phyloP scores from a whole-genome alignment of 2,113 vertebrate genomes.

The Hirundichthys speculiger region DNA sequence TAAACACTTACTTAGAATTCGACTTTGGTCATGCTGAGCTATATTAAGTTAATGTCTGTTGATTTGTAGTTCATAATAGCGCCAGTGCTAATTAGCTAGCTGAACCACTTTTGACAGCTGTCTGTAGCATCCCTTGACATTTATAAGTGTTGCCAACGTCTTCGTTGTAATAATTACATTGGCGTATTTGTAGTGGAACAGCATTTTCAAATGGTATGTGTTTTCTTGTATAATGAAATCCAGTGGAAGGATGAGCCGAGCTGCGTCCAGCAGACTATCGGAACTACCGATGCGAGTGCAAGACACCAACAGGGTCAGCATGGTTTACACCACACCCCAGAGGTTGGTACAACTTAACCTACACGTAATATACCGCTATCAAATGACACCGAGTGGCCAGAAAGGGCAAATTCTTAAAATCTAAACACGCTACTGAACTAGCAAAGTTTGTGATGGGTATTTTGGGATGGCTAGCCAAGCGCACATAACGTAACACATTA shows the following conservation, averaged over 20 bases:
- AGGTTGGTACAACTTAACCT: constrained; percentile 71
- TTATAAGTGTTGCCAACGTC: background rate
- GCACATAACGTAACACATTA: too few relatives aligned
- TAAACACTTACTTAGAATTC: too few relatives aligned
- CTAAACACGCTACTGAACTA: background rate
- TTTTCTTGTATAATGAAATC: background rate
- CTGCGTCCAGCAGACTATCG: constrained; percentile 78
- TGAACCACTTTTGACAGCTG: background rate
- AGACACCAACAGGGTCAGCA: constrained; percentile 86
- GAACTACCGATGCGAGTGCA: constrained; percentile 87
- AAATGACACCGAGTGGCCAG: background rate
- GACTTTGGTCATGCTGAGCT: too few relatives aligned
- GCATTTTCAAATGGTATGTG: background rate
- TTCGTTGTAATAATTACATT: accelerated
- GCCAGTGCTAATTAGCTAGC: background rate
- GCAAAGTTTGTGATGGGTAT: too few relatives aligned
- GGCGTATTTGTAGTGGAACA: background rate
- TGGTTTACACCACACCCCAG: constrained; percentile 88
- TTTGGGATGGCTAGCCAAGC: too few relatives aligned
- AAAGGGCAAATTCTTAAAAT: background rate
- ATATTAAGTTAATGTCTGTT: background rate
- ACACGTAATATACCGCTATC: background rate
- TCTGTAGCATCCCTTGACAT: background rate
- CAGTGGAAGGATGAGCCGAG: constrained; percentile 78
- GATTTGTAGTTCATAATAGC: background rate